These are phyloP conservation scores for Nerophis lumbriciformis DNA, from an alignment of 2,113 vertebrate species.

Conservation along the genomic window DNA sequence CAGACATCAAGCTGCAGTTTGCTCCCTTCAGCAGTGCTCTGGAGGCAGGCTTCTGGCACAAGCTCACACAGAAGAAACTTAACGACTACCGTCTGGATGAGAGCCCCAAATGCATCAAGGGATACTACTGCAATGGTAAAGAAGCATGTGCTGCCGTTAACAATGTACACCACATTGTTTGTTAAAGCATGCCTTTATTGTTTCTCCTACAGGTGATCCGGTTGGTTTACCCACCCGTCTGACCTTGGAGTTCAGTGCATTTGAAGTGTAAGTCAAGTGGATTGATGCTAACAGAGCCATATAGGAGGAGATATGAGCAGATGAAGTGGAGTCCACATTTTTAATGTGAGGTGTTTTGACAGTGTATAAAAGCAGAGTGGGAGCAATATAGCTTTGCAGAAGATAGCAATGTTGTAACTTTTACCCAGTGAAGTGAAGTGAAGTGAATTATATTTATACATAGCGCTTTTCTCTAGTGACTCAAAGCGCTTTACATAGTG, in stretches of 20 bases:
- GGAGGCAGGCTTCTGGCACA: slow-evolving; percentile 96
- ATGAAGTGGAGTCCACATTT: background rate
- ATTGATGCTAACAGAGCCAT: background rate
- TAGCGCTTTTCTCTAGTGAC: too few relatives aligned
- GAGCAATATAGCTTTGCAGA: background rate
- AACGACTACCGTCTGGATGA: slow-evolving; percentile 90
- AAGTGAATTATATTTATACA: too few relatives aligned
- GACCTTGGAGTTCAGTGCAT: slow-evolving; percentile 94
- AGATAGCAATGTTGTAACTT: background rate
- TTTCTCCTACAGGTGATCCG: slow-evolving; percentile 79
- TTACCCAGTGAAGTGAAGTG: too few relatives aligned
- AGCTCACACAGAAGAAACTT: slow-evolving; percentile 92
- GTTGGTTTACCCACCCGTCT: slow-evolving; percentile 87
- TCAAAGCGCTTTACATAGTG: too few relatives aligned
- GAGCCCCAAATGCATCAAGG: slow-evolving; percentile 84
- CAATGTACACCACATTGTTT: too few relatives aligned
- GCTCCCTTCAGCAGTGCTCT: slow-evolving; percentile 90
- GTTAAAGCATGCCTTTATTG: background rate
- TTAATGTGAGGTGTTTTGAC: background rate
- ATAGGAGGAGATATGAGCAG: background rate
- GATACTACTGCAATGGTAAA: slow-evolving; percentile 91
- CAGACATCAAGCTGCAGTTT: slow-evolving; percentile 81
- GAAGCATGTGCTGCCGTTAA: too few relatives aligned
- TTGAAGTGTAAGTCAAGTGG: slow-evolving; percentile 82
- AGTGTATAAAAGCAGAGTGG: background rate